phyloP scores from a whole-genome alignment of 2,797 vertebrate species.

The Choloepus didactylus region DNA sequence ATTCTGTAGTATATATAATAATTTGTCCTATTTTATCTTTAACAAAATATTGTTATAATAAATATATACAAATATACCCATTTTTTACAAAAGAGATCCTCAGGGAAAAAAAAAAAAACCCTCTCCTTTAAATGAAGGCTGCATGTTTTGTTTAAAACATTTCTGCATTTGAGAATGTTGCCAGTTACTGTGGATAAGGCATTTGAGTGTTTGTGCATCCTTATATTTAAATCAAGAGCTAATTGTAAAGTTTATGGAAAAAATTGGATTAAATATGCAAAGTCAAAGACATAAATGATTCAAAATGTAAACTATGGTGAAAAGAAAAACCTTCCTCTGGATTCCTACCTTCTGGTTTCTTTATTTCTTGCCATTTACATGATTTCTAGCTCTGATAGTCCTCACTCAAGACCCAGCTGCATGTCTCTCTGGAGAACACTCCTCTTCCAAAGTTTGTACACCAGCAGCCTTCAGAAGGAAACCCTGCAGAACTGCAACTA shows the following conservation, averaged over 20 bases:
- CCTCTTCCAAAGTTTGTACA: neutral
- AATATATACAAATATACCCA: neutral
- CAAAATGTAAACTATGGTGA: neutral
- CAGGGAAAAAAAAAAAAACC: fast-evolving
- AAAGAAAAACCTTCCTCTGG: neutral
- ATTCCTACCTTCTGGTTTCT: neutral
- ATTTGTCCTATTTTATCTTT: conserved; percentile 58
- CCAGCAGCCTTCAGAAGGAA: neutral
- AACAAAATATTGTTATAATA: neutral
- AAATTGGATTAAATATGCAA: neutral
- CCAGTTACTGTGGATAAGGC: neutral
- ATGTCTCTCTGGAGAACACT: neutral
- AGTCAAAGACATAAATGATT: conserved; percentile 8
- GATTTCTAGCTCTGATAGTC: neutral
- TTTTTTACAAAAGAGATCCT: conserved; percentile 5
- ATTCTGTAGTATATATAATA: neutral
- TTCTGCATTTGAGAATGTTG: neutral
- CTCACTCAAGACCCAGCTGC: neutral
- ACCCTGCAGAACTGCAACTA: neutral
- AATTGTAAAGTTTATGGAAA: neutral
- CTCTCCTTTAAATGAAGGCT: neutral
- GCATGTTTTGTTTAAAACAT: neutral
- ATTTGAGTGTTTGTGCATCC: neutral
- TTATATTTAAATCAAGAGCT: conserved; percentile 30
- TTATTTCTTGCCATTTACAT: neutral